Base-by-base conservation (phyloP, 2,113 vertebrate genomes). In the Tricholaema leucomelas region DNA sequence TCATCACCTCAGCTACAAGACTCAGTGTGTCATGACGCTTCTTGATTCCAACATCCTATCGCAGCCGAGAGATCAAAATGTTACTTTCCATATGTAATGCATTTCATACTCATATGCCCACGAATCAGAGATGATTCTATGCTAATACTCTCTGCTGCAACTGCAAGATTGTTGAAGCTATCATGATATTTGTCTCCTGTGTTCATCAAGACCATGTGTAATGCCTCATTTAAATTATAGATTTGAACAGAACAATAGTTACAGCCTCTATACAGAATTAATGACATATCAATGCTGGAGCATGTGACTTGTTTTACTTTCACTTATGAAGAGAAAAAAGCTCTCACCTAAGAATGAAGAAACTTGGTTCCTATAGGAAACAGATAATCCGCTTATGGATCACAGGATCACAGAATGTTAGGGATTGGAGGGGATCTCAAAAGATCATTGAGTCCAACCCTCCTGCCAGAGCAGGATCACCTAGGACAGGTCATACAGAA, bases 161-260 rank as follows among this genome's bases (percentile, higher is more conserved):
- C 24, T 21, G 15, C 46, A 81, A 82, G 72, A 89, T 17, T 90
- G 91, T 48, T 90, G 66, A 91, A 88, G 48, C 16, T 86, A 65
- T 92, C 90, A 78, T 9, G 54, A 61, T 56, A 85, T 90, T 38
- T 88, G 42, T 78, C 73, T 84, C 54, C 24, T 64, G 28, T 65
- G 54, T 40, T 84, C 76, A 46, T 30, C 52, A 0, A 75, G 44
- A 71, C 31, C 0, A 1, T 91, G 54, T 56, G 48, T 90, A 73
- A 75, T 81, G 36, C 61, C 73, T 79, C 71, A 73, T 33, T 94
- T 88, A 78, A 91, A 90, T 88, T 81, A 83, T 6, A 81, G 38
- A 61, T 88, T 81, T 3, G 3, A 93, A 79, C 8, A 7, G 48
- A 92, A 88, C 2, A 2, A 24, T 33, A 85, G 40, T 77, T 90